Base-by-base conservation (phyloP, 2,113 vertebrate genomes). In the Notechis scutatus region DNA sequence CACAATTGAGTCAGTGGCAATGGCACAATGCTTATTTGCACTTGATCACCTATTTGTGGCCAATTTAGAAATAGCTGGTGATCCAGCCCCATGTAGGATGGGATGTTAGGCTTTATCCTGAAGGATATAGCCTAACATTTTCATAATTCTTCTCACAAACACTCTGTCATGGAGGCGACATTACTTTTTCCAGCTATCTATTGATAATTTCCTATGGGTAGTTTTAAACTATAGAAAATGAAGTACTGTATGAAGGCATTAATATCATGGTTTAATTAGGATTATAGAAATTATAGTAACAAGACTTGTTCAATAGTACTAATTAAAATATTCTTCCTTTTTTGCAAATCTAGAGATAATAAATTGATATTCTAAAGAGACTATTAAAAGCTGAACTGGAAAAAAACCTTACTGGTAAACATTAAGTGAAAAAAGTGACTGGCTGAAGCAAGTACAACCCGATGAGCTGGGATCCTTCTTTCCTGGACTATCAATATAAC, bases 371-470 rank as follows among this genome's bases (percentile, higher is more conserved):
- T 85, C 85, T 50, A 34, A 59, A 89, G 89, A 93, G 3, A 12
- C 92, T 87, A 85, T 21, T 92, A 94, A 42, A 0, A 92, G 29
- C 15, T 5, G 21, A 85, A 90, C 95, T 91, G 85, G 74, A 42
- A 81, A 92, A 94, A 93, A 98, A 26, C 24, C 98, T 99, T 98
- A 99, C 99, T 99, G 93, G 99, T 99, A 96, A 99, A 99, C 99
- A 99, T 99, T 96, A 99, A 98, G 97, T 98, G 99, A 98, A 99
- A 99, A 97, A 99, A 99, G 95, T 99, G 99, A 96, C 99, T 99
- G 87, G 99, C 99, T 92, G 99, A 98, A 91, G 99, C 98, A 92
- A 99, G 98, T 29, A 99, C 99, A 86, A 99, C 99, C 93, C 99
- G 98, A 95, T 99, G 99, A 87, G 99, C 99, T 45, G 98, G 98